Base-by-base conservation (phyloP, 2,113 vertebrate species). In the Parotia lawesii region DNA sequence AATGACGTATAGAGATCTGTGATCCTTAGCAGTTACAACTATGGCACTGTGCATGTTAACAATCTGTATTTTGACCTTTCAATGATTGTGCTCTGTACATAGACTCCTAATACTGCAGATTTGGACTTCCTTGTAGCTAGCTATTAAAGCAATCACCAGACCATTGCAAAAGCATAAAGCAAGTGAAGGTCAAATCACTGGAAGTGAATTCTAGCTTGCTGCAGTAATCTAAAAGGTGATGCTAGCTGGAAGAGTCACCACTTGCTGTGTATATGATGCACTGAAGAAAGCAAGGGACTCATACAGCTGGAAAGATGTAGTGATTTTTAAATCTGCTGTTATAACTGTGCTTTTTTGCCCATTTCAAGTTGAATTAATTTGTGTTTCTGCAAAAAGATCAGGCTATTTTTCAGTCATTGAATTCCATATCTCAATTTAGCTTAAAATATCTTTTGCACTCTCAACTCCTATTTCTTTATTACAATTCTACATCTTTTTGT, bases 141-240 rank as follows among this genome's bases (percentile, higher is more conserved):
- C 88, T 85, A 73, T 91, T 95, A 93, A 80, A 85, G 90, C 91
- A 96, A 92, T 80, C 92, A 86, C 51, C 85, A 64, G 88, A 94
- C 58, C 90, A 44, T 93, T 91, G 31, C 54, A 58, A 70, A 93
- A 75, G 58, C 45, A 50, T 73, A 85, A 90, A 96, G 71, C 56
- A 90, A 87, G 71, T 45, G 82, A 93, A 93, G 92, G 88, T 95
- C 88, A 90, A 48, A 85, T 37, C 35, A 53, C 58, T 73, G 78
- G 54, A 29, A 71, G 84, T n/a, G 48, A 89, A 71, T 78, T 61
- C 65, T 40, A 37, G 47, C 47, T 95, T 86, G 84, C 80, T 89
- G 57, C 84, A 87, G 73, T 53, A 56, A 71, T 56, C 44, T 67
- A 29, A 94, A 89, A 94, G 35, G 45, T 50, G 69, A 44, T 70